These are phyloP conservation scores for Cosmia trapezina DNA, from an alignment of 2,888 invertebrate species.

Conservation along the genomic window DNA sequence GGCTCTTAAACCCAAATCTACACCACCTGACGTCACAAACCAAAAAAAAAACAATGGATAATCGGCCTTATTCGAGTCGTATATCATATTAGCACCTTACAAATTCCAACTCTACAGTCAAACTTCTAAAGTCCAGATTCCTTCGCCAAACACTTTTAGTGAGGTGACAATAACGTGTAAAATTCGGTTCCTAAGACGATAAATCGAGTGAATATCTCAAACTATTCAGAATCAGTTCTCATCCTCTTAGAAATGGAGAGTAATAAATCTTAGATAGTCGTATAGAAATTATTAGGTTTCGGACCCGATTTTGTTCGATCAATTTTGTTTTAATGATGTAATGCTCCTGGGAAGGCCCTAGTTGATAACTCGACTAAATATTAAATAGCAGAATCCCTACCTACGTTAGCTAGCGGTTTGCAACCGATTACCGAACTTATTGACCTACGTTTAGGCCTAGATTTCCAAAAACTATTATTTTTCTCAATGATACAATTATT, in stretches of 20 bases:
- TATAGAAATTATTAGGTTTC: slow-evolving; percentile 69
- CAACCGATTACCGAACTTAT: too few relatives aligned
- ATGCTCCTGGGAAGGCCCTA: neutral
- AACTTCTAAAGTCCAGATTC: slow-evolving; percentile 33
- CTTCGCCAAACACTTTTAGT: slow-evolving; percentile 14
- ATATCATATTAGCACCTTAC: neutral
- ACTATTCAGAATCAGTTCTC: slow-evolving; percentile 82
- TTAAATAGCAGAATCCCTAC: neutral
- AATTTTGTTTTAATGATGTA: slow-evolving; percentile 41
- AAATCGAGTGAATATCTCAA: slow-evolving; percentile 79
- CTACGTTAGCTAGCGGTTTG: too few relatives aligned
- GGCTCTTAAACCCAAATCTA: too few relatives aligned
- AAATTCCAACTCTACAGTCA: neutral
- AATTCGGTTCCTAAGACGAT: slow-evolving; percentile 73
- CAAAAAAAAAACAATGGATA: slow-evolving; percentile 51
- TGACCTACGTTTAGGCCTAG: too few relatives aligned
- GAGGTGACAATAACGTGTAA: slow-evolving; percentile 65
- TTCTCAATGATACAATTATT: too few relatives aligned
- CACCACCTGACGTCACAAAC: too few relatives aligned
- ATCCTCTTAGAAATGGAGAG: slow-evolving; percentile 69
- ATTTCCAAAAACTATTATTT: too few relatives aligned
- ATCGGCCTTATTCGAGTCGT: slow-evolving; percentile 29
- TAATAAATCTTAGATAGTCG: slow-evolving; percentile 73
- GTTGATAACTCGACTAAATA: neutral
- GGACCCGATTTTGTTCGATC: slow-evolving; percentile 51